phyloP scores from a whole-genome alignment of 2,888 invertebrate species.

The Synanthedon vespiformis region DNA sequence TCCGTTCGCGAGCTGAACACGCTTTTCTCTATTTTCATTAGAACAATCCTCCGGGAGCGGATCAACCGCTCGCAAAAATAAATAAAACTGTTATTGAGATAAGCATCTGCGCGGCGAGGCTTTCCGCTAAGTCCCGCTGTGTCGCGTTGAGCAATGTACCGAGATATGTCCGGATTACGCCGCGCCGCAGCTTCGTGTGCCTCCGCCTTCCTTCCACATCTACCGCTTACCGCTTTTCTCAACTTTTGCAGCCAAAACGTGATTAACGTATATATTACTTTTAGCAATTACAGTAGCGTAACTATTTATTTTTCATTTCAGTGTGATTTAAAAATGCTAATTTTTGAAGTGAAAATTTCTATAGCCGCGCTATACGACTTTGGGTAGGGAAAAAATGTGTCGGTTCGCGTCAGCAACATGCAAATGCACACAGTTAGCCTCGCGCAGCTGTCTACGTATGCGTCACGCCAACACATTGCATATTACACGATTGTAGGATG shows the following conservation, averaged over 20 bases:
- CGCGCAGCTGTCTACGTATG: no score
- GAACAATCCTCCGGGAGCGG: constrained; percentile 53
- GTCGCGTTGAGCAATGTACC: constrained; percentile 66
- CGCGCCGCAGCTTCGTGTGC: constrained; percentile 35
- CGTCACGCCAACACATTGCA: no score
- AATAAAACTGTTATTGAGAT: constrained; percentile 71
- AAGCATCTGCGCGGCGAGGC: constrained; percentile 65
- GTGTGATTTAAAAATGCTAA: no score
- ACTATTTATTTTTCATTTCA: no score
- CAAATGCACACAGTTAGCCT: no score
- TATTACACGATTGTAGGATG: no score
- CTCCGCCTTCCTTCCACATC: constrained; percentile 32
- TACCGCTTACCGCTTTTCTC: constrained; percentile 33
- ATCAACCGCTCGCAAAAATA: constrained; percentile 66
- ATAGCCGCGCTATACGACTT: no score
- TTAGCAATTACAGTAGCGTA: no score
- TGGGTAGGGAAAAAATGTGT: no score
- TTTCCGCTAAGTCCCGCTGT: constrained; percentile 66
- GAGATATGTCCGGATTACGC: constrained; percentile 66
- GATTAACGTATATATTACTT: neutral
- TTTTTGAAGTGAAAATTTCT: no score
- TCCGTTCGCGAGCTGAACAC: constrained; percentile 14
- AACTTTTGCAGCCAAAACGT: constrained; percentile 53
- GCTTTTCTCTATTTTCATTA: constrained; percentile 59
- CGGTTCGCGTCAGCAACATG: no score